Evolutionary conservation across 2,888 invertebrate genomes (phyloP), one percentile per base, ranked within the genome.

Genomic region (Phasia obesa): DNA sequence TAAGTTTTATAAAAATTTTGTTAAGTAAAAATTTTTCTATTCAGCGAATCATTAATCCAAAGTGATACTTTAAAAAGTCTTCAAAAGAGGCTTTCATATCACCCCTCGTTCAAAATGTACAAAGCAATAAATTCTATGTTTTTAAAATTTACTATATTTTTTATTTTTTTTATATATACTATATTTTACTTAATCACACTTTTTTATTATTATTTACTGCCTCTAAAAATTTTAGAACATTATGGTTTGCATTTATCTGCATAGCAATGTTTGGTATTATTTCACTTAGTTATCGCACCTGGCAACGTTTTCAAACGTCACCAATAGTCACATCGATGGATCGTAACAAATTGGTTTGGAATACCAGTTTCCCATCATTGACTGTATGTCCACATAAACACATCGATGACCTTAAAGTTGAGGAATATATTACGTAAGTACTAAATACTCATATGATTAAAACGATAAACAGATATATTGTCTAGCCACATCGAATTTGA

Each of bases 311-410:
- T 88, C 94, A 94, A 89, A 94, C 93, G 51, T 95, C 94, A 6
- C 95, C 95, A 1, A 94, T 94, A 51, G 95, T 95, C 5, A 93
- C 95, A 38, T 94, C 95, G 21, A 95, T 95, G 94, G 95, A 95
- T 89, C 92, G 95, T 2, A 94, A 95, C 88, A 93, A 94, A 92
- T 93, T 94, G 84, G 93, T 94, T 0, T 95, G 95, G 95, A 94
- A 94, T 86, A 94, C 95, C 2, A 93, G 94, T 1, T 95, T 95
- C 86, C 95, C 95, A 0, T 92, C 93, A 38, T 91, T 94, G 65
- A 94, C 95, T 0, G 92, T 95, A 64, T 96, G 96, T 85, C 94
- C 94, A 0, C 89, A 92, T 4, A 91, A 89, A 17, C 93, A 93
- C 85, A 88, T 95, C 44, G 93, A 94, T 86, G 90, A 91, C 44